Percentiles rank a stretch among this genome's conserved stretches.
Conservation (phyloP, 2,888 invertebrate genomes). For the Prosopocoilus inquinatus region DNA sequence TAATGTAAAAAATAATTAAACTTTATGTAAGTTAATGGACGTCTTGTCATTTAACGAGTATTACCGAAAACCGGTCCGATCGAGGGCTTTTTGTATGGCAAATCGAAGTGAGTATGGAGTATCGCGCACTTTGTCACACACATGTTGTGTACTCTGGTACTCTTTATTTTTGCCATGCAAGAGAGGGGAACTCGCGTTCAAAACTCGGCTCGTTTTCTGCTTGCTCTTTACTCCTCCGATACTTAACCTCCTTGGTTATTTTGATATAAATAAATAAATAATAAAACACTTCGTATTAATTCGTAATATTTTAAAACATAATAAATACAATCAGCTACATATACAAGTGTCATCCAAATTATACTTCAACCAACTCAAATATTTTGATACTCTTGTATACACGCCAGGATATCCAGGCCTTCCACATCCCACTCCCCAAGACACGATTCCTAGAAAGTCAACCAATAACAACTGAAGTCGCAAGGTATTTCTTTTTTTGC, state of each 20-base stretch:
- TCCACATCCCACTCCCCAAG: constrained; percentile 82
- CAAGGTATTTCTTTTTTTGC: constrained; percentile 26
- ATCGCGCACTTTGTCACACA: no score
- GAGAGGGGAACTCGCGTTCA: no score
- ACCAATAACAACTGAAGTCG: not conserved
- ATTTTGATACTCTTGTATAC: constrained; percentile 68
- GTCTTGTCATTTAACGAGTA: no score
- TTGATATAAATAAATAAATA: not conserved
- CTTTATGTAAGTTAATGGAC: no score
- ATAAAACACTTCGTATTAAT: not conserved
- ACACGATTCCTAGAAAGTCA: constrained; percentile 68
- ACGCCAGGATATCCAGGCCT: constrained; percentile 73
- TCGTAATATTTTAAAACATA: not conserved
- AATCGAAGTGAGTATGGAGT: no score
- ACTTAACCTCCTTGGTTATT: not conserved
- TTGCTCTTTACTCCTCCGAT: no score
- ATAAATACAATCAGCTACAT: constrained; percentile 46
- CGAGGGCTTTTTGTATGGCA: no score
- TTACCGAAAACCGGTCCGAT: no score
- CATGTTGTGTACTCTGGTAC: no score
- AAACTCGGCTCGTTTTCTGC: no score
- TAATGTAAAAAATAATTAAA: no score
- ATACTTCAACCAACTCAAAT: constrained; percentile 71
- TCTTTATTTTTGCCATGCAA: no score
- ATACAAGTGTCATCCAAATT: constrained; percentile 75